Conservation (phyloP, 2,113 vertebrate genomes). For the Tragulus kanchil region DNA sequence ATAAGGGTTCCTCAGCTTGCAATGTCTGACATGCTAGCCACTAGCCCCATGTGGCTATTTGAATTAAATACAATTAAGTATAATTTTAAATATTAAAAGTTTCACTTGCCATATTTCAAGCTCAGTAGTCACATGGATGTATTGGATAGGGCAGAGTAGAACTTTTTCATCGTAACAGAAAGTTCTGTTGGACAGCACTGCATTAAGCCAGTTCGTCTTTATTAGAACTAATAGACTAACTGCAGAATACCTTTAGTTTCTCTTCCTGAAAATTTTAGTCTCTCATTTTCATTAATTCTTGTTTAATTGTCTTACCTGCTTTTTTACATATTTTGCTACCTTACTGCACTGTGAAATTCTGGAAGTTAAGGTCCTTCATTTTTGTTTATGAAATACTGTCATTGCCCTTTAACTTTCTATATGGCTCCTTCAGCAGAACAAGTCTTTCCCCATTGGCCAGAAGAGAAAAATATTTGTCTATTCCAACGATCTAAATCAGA, state of each 20-base stretch:
- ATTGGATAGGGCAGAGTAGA: neutral
- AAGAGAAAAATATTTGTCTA: neutral
- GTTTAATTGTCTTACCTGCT: neutral
- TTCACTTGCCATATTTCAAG: neutral
- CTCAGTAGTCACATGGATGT: neutral
- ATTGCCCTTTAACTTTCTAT: fast-evolving
- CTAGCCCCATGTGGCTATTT: neutral
- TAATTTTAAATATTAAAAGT: neutral
- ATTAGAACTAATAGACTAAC: neutral
- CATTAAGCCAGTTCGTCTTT: neutral
- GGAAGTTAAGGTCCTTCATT: neutral
- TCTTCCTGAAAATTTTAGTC: neutral
- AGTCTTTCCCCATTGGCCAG: neutral
- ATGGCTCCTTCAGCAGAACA: neutral
- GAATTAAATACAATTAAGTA: constrained; percentile 20
- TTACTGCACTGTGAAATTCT: neutral
- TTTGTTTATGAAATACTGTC: neutral
- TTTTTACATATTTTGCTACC: neutral
- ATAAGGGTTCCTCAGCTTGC: neutral
- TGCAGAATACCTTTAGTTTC: neutral
- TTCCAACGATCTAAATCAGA: neutral
- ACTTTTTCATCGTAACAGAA: neutral
- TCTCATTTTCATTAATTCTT: neutral
- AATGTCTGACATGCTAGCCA: neutral
- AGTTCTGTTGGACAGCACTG: neutral